Evolutionary conservation across 2,797 vertebrate genomes (phyloP), one percentile per base, ranked within the genome.

Genomic region (Alauda arvensis): DNA sequence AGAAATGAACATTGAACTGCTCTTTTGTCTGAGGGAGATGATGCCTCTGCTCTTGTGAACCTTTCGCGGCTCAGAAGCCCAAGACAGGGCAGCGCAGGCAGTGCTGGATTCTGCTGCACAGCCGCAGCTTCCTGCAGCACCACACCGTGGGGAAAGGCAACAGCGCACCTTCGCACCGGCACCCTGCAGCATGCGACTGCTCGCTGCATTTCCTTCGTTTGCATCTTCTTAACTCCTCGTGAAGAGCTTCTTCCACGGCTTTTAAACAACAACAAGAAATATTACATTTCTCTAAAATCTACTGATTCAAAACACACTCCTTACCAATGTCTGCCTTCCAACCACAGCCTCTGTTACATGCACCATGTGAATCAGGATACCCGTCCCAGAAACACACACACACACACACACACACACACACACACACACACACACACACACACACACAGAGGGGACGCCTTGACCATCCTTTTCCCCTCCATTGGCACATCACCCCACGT

Each of bases 61-160:
- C 55, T 18, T 1, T 14, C 0, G 6, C 67, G 40, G 19, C 31
- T 15, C 28, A 0, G 40, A 6, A 28, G 1, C 33, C 8, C 5
- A 2, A 3, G 40, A 1, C 31, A 14, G 14, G 24, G 18, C n/a
- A 7, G 39, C 0, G 33, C 57, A 31, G 60, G 40, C 60, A n/a
- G 10, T 21, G 23, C n/a, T 0, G 34, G 19, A 3, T 20, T 5
- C 45, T 17, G 61, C 57, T 15, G 42, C 57, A 10, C 17, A 6
- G 14, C 19, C 24, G 21, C 53, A n/a, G 70, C 68, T 46, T 37
- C 68, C 4, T n/a, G 14, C 67, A 57, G 86, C 92, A 57, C 91
- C 88, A 29, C 90, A 2, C 34, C 1, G 88, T 25, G 92, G 89
- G 16, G 60, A 61, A 69, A 72, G 1, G 49, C 40, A 66, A 1